Conservation (phyloP, 2,113 vertebrate genomes). For the Piaya cayana region DNA sequence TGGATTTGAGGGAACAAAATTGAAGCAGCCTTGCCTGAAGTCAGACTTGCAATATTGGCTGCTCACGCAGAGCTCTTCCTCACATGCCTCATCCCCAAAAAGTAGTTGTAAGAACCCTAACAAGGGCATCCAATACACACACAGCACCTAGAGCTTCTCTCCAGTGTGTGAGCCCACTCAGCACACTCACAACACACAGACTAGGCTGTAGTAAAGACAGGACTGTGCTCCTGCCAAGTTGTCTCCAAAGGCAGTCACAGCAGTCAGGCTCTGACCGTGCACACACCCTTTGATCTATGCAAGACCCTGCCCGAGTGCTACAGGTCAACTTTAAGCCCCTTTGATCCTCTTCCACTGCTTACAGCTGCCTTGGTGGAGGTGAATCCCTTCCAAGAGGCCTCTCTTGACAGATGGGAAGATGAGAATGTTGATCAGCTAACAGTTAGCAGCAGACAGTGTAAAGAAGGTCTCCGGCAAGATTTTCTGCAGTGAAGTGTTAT, state of each 20-base stretch:
- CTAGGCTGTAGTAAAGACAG: accelerated
- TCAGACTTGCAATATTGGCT: not conserved
- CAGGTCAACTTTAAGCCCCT: not conserved
- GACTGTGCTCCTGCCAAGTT: not conserved
- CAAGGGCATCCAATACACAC: not conserved
- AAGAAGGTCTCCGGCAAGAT: not conserved
- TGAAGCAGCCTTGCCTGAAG: not conserved
- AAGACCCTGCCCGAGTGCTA: not conserved
- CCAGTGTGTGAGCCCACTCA: not conserved
- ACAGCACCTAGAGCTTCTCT: not conserved
- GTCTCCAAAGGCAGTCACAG: not conserved
- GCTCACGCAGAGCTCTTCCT: not conserved
- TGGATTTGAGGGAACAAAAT: not conserved
- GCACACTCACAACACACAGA: not conserved
- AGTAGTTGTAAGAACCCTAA: not conserved
- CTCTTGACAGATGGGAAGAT: not conserved
- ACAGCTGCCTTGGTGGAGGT: not conserved
- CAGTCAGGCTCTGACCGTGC: not conserved
- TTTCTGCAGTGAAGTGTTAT: not conserved
- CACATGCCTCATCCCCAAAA: accelerated
- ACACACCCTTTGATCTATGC: not conserved
- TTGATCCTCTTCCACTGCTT: conserved; percentile 21
- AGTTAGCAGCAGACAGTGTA: not conserved
- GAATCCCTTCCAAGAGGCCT: conserved; percentile 25
- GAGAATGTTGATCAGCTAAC: not conserved